phyloP scores from a whole-genome alignment of 1,140 invertebrate species.

The Coboldia fuscipes region DNA sequence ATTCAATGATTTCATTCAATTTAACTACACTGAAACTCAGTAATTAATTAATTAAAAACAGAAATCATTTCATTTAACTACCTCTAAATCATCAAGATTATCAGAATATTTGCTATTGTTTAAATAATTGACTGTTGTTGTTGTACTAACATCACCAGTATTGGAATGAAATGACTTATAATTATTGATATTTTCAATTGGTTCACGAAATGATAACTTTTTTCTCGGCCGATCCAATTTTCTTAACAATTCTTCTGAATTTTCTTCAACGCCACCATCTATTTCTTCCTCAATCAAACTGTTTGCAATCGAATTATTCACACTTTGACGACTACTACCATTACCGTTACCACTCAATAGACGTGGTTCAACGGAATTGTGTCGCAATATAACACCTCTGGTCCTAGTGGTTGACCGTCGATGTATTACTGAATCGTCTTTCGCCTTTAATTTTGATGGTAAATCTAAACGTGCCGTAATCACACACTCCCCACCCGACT shows the following conservation, averaged over 20 bases:
- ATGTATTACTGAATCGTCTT: too few relatives aligned
- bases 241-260: background rate
- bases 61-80: background rate
- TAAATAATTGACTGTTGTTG: too few relatives aligned
- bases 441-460: too few relatives aligned
- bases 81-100: background rate
- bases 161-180: too few relatives aligned
- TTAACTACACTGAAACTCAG: background rate
- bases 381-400: background rate
- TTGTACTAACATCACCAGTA: too few relatives aligned
- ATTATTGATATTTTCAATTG: too few relatives aligned
- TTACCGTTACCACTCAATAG: background rate
- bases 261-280: background rate
- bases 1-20: background rate
- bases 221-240: conserved; percentile 45
- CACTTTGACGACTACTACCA: background rate
- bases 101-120: background rate
- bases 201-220: conserved; percentile 67
- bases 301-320: background rate
- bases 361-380: background rate
- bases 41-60: background rate
- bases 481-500: too few relatives aligned
- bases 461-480: too few relatives aligned
- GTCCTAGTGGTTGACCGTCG: too few relatives aligned
- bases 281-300: background rate